Base-by-base conservation (phyloP, 2,888 invertebrate species). In the Nomada flava region DNA sequence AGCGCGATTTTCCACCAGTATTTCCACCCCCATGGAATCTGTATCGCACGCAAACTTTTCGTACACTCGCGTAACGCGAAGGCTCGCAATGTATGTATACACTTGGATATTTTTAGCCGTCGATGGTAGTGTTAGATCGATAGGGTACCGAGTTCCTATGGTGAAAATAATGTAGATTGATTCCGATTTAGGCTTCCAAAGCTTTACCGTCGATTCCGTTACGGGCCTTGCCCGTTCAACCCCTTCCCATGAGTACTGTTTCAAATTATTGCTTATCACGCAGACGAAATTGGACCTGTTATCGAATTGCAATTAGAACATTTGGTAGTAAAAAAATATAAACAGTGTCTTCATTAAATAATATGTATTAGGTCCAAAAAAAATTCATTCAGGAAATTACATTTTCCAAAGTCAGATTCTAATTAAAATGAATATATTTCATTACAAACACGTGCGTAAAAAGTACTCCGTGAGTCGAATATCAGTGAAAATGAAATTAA, bases 91-190 rank as follows among this genome's bases (percentile, higher is more conserved):
- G 23, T 20, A 65, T 20, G 57, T 74, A 64, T 68, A 80, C 69
- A 36, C 80, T 68, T 52, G 88, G 89, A 82, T 91, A 92, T 91
- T 91, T 92, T 91, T 91, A 91, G 92, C 89, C 79, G 71, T 82
- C 77, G 86, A 85, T 88, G 81, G 89, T 89, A 83, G 89, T 93
- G 93, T 93, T 93, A 92, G 92, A 93, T 93, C 93, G 90, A 93
- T 93, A 93, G 91, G 89, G 91, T 90, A 90, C 89, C 81, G 87
- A 92, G 92, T 93, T 93, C 91, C 93, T 93, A 93, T 93, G 93
- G 93, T 91, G 91, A 91, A 82, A 92, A 92, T 91, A 83, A 85
- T 84, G 79, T 82, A 84, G 90, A 84, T 89, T 89, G 86, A 83
- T 89, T 84, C 85, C 75, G 86, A 90, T 89, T 53, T 76, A 83